Percentiles rank a stretch among this genome's conserved stretches.
phyloP scores from a whole-genome alignment of 2,888 invertebrate species.

The Petrophora chlorosata region DNA sequence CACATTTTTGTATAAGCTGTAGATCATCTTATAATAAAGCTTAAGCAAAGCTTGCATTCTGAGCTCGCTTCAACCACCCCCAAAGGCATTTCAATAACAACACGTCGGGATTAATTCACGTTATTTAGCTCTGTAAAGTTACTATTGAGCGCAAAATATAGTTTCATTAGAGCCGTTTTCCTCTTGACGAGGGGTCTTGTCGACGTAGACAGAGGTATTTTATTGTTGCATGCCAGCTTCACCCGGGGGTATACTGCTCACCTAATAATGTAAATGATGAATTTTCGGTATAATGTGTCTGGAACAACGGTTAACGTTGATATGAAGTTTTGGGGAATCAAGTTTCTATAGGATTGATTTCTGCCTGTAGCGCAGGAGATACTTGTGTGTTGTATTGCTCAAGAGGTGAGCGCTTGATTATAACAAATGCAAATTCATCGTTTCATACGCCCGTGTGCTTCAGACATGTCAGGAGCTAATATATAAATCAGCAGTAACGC shows the following conservation, averaged over 20 bases:
- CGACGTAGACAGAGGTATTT: conserved; percentile 46
- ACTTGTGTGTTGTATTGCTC: too few relatives aligned
- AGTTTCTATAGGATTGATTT: background rate
- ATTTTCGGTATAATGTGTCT: conserved; percentile 33
- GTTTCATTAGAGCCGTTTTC: conserved; percentile 45
- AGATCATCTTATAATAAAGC: too few relatives aligned
- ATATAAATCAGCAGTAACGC: too few relatives aligned
- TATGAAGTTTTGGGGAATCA: conserved; percentile 11
- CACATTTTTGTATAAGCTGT: too few relatives aligned
- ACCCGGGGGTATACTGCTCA: conserved; percentile 33
- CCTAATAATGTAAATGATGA: conserved; percentile 40
- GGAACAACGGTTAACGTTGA: conserved; percentile 4
- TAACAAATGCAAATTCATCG: too few relatives aligned
- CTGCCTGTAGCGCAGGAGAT: too few relatives aligned
- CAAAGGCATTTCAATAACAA: conserved; percentile 21
- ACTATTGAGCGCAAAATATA: conserved; percentile 47
- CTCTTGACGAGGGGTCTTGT: conserved; percentile 41
- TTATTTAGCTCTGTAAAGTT: conserved; percentile 39
- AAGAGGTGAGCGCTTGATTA: too few relatives aligned
- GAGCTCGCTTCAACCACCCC: background rate
- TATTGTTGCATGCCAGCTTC: conserved; percentile 42
- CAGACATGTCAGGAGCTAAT: too few relatives aligned
- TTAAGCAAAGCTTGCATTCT: too few relatives aligned
- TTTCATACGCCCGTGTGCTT: too few relatives aligned
- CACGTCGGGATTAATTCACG: conserved; percentile 28